Conservation (phyloP, 1,140 invertebrate genomes). For the Teleopsis dalmanni region DNA sequence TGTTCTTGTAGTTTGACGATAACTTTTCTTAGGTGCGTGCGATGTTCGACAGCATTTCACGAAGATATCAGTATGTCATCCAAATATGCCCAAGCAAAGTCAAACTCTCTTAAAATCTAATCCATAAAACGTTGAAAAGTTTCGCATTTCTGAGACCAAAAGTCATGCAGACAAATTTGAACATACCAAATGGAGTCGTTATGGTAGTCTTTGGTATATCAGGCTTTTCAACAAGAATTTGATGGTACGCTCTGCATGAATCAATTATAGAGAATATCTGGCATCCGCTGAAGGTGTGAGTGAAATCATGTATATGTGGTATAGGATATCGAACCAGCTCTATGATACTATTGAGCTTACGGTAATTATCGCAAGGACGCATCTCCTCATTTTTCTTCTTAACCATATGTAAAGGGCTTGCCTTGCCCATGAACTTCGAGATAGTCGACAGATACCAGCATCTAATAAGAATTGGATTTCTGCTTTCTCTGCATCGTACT, state of each 20-base stretch:
- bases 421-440: slow-evolving; percentile 43
- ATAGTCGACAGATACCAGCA: slow-evolving; percentile 30
- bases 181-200: slow-evolving; percentile 37
- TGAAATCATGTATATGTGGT: background rate
- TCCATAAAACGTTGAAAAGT: too few relatives aligned
- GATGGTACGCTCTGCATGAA: slow-evolving; percentile 46
- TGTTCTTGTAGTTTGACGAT: too few relatives aligned
- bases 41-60: too few relatives aligned
- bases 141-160: too few relatives aligned
- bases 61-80: too few relatives aligned
- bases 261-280: slow-evolving; percentile 47
- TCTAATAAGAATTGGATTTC: slow-evolving; percentile 16
- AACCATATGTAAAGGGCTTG: slow-evolving; percentile 44
- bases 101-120: too few relatives aligned
- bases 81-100: too few relatives aligned
- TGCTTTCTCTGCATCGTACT: slow-evolving; percentile 17
- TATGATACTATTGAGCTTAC: slow-evolving; percentile 34
- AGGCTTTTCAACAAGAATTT: slow-evolving; percentile 31
- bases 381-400: slow-evolving; percentile 28
- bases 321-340: slow-evolving; percentile 24
- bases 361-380: slow-evolving; percentile 45
- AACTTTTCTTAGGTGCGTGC: too few relatives aligned
- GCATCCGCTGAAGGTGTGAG: slow-evolving; percentile 12
- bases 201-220: slow-evolving; percentile 41
- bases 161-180: slow-evolving; percentile 31